These are phyloP conservation scores for Acronicta psi DNA, from an alignment of 2,888 invertebrate genomes.

Conservation along the genomic window DNA sequence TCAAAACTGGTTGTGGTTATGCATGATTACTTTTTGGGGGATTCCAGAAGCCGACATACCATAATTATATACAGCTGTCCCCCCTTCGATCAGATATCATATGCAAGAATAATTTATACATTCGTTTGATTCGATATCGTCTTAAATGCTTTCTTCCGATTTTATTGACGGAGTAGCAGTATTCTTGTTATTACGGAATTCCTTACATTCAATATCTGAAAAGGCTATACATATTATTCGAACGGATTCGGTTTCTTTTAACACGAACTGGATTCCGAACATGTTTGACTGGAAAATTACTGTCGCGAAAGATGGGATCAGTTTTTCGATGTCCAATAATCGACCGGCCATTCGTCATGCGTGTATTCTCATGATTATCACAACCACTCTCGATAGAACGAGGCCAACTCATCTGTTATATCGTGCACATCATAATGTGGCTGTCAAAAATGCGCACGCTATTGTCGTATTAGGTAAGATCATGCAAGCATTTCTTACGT, in stretches of 20 bases:
- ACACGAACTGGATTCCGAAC: neutral
- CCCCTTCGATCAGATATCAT: constrained; percentile 14
- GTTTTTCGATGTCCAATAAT: constrained; percentile 19
- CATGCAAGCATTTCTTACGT: constrained; percentile 38
- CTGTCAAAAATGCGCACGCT: constrained; percentile 55
- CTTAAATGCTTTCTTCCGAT: constrained; percentile 16
- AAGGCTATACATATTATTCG: neutral
- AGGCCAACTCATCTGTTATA: constrained; percentile 52
- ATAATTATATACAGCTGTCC: constrained; percentile 16
- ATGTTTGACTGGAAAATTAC: neutral
- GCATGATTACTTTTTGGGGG: constrained; percentile 25
- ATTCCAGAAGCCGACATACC: constrained; percentile 35
- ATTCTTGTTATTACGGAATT: constrained; percentile 32
- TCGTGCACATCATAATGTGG: constrained; percentile 49
- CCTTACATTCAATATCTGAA: constrained; percentile 13
- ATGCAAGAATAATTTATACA: constrained; percentile 8
- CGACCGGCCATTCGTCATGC: constrained; percentile 26
- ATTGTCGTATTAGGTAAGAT: constrained; percentile 54
- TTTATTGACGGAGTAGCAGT: constrained; percentile 22
- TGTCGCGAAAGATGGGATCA: constrained; percentile 16
- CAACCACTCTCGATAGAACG: constrained; percentile 40
- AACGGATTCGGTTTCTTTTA: neutral
- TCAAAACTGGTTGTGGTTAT: constrained; percentile 37
- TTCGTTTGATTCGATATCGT: neutral
- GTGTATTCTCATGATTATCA: constrained; percentile 51